Evolutionary conservation across 2,797 vertebrate genomes (phyloP).

Genomic region (Pipistrellus pygmaeus): DNA sequence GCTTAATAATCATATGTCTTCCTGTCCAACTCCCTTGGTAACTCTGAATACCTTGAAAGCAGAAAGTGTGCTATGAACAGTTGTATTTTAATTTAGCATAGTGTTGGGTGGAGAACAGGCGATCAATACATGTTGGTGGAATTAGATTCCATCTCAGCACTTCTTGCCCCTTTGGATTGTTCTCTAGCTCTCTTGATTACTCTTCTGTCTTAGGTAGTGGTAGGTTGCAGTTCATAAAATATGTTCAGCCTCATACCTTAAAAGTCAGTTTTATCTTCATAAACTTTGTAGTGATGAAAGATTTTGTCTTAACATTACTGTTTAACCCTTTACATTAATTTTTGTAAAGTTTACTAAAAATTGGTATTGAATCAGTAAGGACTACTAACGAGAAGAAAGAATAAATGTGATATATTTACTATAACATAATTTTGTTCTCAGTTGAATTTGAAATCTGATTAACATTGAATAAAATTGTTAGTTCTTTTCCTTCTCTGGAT

Average conservation of each 20-base stretch:
- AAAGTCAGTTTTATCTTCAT: background rate
- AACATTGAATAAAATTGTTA: background rate
- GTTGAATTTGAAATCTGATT: background rate
- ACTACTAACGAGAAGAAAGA: background rate
- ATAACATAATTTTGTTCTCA: background rate
- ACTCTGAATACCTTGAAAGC: background rate
- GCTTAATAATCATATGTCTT: background rate
- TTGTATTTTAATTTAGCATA: background rate
- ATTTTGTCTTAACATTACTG: background rate
- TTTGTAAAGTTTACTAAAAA: background rate
- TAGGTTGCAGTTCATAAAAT: background rate
- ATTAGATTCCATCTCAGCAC: background rate
- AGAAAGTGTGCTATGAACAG: background rate
- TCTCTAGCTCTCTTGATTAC: background rate
- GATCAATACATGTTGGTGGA: background rate
- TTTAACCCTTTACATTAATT: background rate
- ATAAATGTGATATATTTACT: background rate
- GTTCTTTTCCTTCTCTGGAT: background rate
- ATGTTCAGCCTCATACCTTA: background rate
- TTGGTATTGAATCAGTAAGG: background rate
- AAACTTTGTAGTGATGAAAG: background rate
- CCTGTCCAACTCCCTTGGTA: background rate
- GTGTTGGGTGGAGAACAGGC: background rate
- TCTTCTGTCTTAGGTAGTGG: background rate
- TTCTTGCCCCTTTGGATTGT: background rate